phyloP scores from a whole-genome alignment of 2,797 vertebrate species.

The Microtus obscurus region DNA sequence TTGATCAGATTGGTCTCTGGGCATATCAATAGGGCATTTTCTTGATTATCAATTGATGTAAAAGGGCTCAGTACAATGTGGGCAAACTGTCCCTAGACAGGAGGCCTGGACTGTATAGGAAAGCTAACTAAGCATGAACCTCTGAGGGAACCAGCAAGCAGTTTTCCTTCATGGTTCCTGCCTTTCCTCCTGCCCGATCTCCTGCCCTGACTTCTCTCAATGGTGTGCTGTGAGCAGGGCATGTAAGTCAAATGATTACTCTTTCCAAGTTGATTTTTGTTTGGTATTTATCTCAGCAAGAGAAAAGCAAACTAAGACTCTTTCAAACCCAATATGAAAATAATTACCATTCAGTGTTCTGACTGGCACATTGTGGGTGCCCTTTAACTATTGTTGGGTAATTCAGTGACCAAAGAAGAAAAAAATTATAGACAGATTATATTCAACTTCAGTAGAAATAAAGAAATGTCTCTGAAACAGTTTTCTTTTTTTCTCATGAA shows the following conservation, averaged over 20 bases:
- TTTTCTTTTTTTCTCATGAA: neutral
- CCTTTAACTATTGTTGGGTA: neutral
- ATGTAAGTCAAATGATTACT: neutral
- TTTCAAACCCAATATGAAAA: neutral
- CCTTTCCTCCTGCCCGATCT: neutral
- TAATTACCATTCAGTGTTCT: neutral
- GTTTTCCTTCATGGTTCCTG: neutral
- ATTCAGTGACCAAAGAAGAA: neutral
- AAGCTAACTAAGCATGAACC: neutral
- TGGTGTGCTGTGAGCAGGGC: neutral
- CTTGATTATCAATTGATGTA: neutral
- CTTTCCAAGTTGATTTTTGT: neutral
- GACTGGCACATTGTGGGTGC: neutral
- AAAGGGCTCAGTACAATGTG: neutral
- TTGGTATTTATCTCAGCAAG: neutral
- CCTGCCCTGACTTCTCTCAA: neutral
- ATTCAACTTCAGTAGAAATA: conserved; percentile 24
- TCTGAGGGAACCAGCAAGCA: neutral
- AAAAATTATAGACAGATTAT: conserved; percentile 19
- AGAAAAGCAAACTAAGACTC: neutral
- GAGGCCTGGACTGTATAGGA: neutral
- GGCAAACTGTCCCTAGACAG: neutral
- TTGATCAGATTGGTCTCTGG: neutral
- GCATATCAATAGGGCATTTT: neutral
- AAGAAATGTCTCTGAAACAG: conserved; percentile 22